These are phyloP conservation scores for Corythornis cristatus DNA, from an alignment of 2,113 vertebrate species.

Conservation along the genomic window DNA sequence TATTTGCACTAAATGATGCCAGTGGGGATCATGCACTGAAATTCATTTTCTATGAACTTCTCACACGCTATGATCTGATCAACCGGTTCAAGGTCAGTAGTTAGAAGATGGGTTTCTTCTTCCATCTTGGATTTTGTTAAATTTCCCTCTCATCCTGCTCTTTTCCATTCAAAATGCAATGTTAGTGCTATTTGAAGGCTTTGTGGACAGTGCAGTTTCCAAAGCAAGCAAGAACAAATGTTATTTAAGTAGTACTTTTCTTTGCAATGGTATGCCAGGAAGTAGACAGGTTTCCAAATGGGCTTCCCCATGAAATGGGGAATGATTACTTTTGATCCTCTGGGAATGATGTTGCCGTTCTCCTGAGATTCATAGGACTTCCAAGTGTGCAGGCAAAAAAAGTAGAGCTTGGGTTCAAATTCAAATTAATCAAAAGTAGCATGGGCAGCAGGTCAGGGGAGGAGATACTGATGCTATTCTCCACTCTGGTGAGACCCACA, in stretches of 20 bases:
- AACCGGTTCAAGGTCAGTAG: conserved; percentile 93
- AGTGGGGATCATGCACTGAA: conserved; percentile 95
- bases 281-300: neutral
- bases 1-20: conserved; percentile 94
- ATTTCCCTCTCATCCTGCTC: neutral
- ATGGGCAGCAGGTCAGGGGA: neutral
- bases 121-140: neutral
- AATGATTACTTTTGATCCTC: neutral
- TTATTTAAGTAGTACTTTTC: neutral
- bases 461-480: neutral
- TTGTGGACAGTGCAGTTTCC: neutral
- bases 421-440: neutral
- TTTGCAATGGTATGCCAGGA: neutral
- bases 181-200: neutral
- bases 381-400: neutral
- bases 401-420: neutral
- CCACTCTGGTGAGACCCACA: neutral
- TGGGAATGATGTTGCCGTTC: neutral
- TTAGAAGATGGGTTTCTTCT: neutral
- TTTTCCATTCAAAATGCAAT: neutral
- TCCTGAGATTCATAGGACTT: neutral
- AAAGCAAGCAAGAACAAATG: neutral
- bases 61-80: conserved; percentile 97
- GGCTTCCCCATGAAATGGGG: neutral
- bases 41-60: conserved; percentile 98